Evolutionary conservation across 2,888 invertebrate species (phyloP), one percentile per base, ranked within the genome.

Genomic region (Aporophyla nigra): DNA sequence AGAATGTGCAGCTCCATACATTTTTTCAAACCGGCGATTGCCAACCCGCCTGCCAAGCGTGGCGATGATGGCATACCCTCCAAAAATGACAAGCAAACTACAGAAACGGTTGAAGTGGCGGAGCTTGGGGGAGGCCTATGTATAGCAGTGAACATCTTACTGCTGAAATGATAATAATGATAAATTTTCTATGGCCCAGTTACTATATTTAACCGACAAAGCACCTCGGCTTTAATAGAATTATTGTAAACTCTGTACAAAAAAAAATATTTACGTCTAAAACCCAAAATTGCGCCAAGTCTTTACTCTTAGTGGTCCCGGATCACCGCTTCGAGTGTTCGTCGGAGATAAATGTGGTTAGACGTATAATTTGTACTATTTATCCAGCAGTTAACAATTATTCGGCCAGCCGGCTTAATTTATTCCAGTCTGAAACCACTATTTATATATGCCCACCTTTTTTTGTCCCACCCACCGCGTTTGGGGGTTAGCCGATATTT

Each of bases 311-410:
- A 14, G 78, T 56, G 53, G 85, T 58, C 62, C 46, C 76, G 40
- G 62, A 82, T 33, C 72, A 74, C 85, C 71, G 83, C 80, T 88
- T 88, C 86, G 94, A 94, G 94, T 95, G 94, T 94, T 94, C 92
- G 89, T 85, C 85, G 81, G 92, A 95, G 94, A 95, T 95, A 95
- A 95, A 94, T 94, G 94, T 90, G 93, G 93, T 92, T 91, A 90
- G 91, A 90, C 88, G 92, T 92, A 91, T 92, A 92, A 93, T 93
- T 93, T 92, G 92, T 91, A 90, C 86, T 92, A 92, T 93, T 93
- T 92, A 92, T 91, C 91, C 87, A 87, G 74, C 86, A 86, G 86
- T 88, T 90, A 90, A 88, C 91, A 90, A 91, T 92, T 91, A 92
- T 90, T 87, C 90, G 90, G 90, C 86, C 88, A 88, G 75, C 56